These are phyloP conservation scores for Hippocampus barbouri DNA, from an alignment of 2,113 vertebrate species.

Conservation along the genomic window DNA sequence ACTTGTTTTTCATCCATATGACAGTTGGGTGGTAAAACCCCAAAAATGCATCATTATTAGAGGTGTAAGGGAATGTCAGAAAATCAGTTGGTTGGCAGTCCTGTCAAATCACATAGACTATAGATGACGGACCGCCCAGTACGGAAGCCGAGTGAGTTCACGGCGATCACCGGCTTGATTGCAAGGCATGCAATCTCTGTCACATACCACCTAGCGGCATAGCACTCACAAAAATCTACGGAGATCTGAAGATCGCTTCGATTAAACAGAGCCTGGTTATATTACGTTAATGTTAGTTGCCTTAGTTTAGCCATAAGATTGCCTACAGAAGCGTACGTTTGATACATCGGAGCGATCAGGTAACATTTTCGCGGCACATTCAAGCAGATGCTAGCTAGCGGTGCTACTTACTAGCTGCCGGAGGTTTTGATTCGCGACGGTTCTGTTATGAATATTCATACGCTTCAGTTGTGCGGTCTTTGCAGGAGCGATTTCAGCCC, in stretches of 20 bases:
- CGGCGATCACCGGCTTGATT: constrained; percentile 60
- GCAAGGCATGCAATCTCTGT: constrained; percentile 66
- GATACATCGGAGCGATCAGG: constrained; percentile 54
- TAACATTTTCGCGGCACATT: constrained; percentile 67
- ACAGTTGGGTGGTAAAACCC: neutral
- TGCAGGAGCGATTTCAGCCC: neutral
- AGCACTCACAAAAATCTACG: constrained; percentile 25
- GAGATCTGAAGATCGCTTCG: constrained; percentile 21
- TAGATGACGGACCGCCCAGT: neutral
- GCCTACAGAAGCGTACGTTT: constrained; percentile 36
- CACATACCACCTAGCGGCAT: constrained; percentile 56
- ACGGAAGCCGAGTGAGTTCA: constrained; percentile 62
- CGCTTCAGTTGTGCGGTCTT: neutral
- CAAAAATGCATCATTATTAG: neutral
- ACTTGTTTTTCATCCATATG: neutral
- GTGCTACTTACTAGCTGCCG: constrained; percentile 41
- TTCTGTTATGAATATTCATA: constrained; percentile 23
- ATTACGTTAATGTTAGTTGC: constrained; percentile 44
- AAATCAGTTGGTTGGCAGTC: neutral
- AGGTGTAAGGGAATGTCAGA: neutral
- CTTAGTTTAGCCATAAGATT: constrained; percentile 3
- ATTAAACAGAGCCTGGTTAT: neutral
- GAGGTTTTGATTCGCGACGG: constrained; percentile 14
- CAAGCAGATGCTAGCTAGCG: constrained; percentile 49
- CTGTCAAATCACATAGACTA: too few relatives aligned